Percentiles rank a stretch among this genome's conserved stretches.
phyloP scores from a whole-genome alignment of 2,113 vertebrate genomes.

The Syngnathus typhle region DNA sequence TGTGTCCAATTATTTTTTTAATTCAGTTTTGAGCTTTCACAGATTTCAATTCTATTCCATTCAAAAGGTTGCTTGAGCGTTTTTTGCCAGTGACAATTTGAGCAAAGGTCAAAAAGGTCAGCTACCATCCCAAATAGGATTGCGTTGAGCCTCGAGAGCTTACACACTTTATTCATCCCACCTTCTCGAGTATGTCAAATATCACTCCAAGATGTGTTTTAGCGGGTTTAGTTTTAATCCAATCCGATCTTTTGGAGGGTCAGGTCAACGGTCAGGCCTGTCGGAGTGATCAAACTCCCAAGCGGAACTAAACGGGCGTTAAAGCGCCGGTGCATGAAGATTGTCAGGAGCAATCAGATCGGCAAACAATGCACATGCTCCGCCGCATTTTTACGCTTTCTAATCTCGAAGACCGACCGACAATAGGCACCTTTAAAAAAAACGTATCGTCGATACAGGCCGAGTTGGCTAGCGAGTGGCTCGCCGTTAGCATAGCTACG shows the following conservation, averaged over 20 bases:
- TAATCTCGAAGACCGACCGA: slow-evolving; percentile 5
- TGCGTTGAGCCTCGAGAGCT: not conserved
- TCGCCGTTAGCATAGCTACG: slow-evolving; percentile 18
- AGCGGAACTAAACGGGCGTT: slow-evolving; percentile 27
- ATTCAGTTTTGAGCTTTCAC: not conserved
- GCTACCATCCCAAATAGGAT: slow-evolving; percentile 3
- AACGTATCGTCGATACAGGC: not conserved
- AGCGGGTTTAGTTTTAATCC: slow-evolving; percentile 4
- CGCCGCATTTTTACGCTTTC: not conserved
- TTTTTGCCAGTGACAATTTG: not conserved
- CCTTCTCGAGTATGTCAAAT: not conserved
- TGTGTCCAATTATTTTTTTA: no score
- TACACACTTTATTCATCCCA: not conserved
- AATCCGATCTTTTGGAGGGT: not conserved
- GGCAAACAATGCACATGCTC: not conserved
- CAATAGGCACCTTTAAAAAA: not conserved
- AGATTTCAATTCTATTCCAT: not conserved
- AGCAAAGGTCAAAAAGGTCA: not conserved
- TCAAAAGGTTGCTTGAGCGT: not conserved
- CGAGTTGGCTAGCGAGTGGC: slow-evolving; percentile 8
- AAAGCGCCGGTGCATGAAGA: slow-evolving; percentile 20
- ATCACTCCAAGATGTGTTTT: slow-evolving; percentile 1
- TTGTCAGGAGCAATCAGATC: slow-evolving; percentile 3
- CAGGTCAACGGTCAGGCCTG: slow-evolving; percentile 32
- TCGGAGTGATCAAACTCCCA: slow-evolving; percentile 32